phyloP scores from a whole-genome alignment of 2,113 vertebrate genomes.

The Gavia stellata region DNA sequence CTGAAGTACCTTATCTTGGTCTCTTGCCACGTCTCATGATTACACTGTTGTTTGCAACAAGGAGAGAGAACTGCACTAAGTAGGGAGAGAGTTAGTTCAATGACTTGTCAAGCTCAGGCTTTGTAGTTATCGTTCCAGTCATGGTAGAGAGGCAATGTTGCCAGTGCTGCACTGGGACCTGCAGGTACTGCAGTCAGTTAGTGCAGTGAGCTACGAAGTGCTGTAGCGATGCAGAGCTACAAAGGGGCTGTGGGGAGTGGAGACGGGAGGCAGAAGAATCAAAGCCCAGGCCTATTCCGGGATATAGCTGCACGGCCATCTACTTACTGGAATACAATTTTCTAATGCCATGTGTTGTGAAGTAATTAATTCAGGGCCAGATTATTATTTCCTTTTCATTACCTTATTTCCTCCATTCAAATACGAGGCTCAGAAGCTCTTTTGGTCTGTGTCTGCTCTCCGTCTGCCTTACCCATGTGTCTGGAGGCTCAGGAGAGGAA shows the following conservation, averaged over 20 bases:
- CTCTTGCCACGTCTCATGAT: not conserved
- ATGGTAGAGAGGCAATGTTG: rapidly evolving
- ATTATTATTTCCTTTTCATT: not conserved
- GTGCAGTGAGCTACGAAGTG: not conserved
- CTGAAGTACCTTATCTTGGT: not conserved
- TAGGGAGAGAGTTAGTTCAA: not conserved
- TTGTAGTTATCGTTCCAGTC: rapidly evolving
- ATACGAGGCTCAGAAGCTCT: not conserved
- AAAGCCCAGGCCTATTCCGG: not conserved
- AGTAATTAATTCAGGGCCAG: not conserved
- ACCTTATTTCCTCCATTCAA: not conserved
- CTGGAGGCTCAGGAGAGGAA: not conserved
- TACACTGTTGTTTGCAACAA: not conserved
- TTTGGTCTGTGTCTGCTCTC: not conserved
- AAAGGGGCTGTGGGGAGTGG: not conserved
- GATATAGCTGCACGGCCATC: not conserved
- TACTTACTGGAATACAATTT: not conserved
- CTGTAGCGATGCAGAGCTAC: not conserved
- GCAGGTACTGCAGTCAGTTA: not conserved
- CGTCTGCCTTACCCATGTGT: not conserved
- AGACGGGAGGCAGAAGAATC: not conserved
- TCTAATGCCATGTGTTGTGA: not conserved
- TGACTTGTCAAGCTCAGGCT: not conserved
- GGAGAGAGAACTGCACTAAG: not conserved
- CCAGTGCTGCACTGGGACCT: not conserved